A percentile compares a stretch with the other conserved stretches of the same genome.
Evolutionary conservation across 2,888 invertebrate species (phyloP).

Genomic region (Pantelozetes paolii): DNA sequence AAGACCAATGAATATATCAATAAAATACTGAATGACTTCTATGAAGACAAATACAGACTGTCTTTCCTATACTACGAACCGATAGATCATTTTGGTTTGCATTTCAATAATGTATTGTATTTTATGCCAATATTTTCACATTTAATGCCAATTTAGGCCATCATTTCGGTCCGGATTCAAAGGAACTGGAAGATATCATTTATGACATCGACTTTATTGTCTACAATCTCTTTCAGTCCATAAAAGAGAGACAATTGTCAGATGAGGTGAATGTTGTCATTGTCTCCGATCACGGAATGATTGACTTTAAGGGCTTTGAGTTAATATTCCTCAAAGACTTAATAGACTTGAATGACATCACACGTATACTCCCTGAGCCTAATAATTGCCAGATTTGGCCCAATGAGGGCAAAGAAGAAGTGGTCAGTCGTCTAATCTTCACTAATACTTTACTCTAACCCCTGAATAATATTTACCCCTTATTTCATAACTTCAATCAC

Average conservation of each 20-base stretch:
- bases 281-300: conserved; percentile 54
- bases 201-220: conserved; percentile 50
- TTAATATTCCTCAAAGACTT: conserved; percentile 44
- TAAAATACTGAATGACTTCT: conserved; percentile 30
- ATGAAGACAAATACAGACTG: conserved; percentile 46
- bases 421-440: too few species aligned
- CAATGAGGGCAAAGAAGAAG: conserved; percentile 44
- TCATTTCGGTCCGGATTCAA: conserved; percentile 51
- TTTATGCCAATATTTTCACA: background rate
- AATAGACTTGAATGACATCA: conserved; percentile 44
- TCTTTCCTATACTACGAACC: conserved; percentile 44
- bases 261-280: conserved; percentile 51
- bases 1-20: background rate
- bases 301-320: conserved; percentile 49
- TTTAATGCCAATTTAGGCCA: conserved; percentile 49
- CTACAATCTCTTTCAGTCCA: conserved; percentile 49
- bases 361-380: too few species aligned
- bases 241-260: conserved; percentile 47
- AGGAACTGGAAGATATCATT: conserved; percentile 49
- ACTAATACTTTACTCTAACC: too few species aligned
- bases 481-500: background rate
- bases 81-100: conserved; percentile 41
- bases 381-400: conserved; percentile 45
- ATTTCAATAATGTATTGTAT: background rate
- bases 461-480: too few species aligned